These are phyloP conservation scores for Drosophila helvetica DNA, from an alignment of 2,888 invertebrate species.

Conservation along the genomic window DNA sequence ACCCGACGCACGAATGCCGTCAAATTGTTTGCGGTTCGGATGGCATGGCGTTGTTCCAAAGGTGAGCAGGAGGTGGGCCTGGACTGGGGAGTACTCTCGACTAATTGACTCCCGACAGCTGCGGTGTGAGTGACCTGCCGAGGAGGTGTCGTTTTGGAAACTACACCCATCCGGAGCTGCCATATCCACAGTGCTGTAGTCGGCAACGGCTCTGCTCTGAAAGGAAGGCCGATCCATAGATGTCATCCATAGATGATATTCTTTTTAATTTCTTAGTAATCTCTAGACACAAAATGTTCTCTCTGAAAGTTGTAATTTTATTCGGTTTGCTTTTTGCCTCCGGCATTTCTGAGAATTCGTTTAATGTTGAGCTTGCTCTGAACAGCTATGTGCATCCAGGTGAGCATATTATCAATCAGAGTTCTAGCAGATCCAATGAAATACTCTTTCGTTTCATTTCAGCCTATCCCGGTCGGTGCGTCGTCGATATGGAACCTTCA, in stretches of 20 bases:
- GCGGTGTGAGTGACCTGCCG: conserved; percentile 42
- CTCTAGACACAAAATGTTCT: conserved; percentile 10
- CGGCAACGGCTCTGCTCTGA: conserved; percentile 33
- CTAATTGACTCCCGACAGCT: conserved; percentile 39
- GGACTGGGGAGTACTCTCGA: not conserved
- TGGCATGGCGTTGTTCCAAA: conserved; percentile 42
- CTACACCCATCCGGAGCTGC: conserved; percentile 12
- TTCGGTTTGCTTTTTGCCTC: conserved; percentile 7
- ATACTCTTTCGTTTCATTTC: too few species aligned
- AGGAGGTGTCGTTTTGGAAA: conserved; percentile 29
- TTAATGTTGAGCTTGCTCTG: conserved; percentile 8
- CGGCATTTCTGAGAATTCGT: not conserved
- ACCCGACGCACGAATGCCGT: conserved; percentile 56
- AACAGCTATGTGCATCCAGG: conserved; percentile 19
- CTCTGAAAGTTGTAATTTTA: not conserved
- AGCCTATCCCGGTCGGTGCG: conserved; percentile 61
- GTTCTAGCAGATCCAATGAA: not conserved
- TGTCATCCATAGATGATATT: not conserved
- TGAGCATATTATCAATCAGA: not conserved
- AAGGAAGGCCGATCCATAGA: conserved; percentile 5
- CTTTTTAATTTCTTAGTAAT: not conserved
- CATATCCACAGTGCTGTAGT: conserved; percentile 62
- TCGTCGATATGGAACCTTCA: conserved; percentile 48
- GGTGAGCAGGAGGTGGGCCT: conserved; percentile 33
- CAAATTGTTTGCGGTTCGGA: conserved; percentile 56